A percentile compares a stretch with the other conserved stretches of the same genome.
These are phyloP conservation scores for Camponotus vicinus DNA, from an alignment of 1,140 invertebrate species.

Conservation along the genomic window DNA sequence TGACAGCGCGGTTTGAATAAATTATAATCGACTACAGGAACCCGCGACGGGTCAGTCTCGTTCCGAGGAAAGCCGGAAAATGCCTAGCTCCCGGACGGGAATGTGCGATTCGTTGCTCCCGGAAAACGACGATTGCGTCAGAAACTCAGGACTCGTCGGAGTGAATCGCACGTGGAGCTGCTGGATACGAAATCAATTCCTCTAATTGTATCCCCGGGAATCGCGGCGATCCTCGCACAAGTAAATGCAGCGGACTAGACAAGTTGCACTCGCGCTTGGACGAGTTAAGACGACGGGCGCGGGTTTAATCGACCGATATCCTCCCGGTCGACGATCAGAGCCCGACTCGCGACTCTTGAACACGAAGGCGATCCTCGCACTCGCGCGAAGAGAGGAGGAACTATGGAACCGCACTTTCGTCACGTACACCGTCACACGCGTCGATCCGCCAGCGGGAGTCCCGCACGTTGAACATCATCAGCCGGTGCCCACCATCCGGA, in stretches of 20 bases:
- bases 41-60: slow-evolving; percentile 59
- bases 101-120: slow-evolving; percentile 19
- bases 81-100: not conserved
- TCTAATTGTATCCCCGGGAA: slow-evolving; percentile 46
- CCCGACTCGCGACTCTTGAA: not conserved
- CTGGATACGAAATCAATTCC: slow-evolving; percentile 60
- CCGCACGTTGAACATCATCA: slow-evolving; percentile 46
- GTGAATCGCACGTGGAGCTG: not conserved
- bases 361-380: not conserved
- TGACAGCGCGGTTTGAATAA: slow-evolving; percentile 1
- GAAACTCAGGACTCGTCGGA: not conserved
- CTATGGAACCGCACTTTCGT: slow-evolving; percentile 63
- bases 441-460: not conserved
- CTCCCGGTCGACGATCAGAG: not conserved
- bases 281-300: not conserved
- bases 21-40: slow-evolving; percentile 22
- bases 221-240: slow-evolving; percentile 23
- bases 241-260: slow-evolving; percentile 76
- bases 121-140: not conserved
- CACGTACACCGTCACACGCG: slow-evolving; percentile 38
- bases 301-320: not conserved
- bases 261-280: slow-evolving; percentile 45
- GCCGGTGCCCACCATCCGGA: slow-evolving; percentile 33
- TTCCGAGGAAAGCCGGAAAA: not conserved
- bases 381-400: slow-evolving; percentile 57